phyloP scores from a whole-genome alignment of 2,888 invertebrate genomes.

The Cryptus armator region DNA sequence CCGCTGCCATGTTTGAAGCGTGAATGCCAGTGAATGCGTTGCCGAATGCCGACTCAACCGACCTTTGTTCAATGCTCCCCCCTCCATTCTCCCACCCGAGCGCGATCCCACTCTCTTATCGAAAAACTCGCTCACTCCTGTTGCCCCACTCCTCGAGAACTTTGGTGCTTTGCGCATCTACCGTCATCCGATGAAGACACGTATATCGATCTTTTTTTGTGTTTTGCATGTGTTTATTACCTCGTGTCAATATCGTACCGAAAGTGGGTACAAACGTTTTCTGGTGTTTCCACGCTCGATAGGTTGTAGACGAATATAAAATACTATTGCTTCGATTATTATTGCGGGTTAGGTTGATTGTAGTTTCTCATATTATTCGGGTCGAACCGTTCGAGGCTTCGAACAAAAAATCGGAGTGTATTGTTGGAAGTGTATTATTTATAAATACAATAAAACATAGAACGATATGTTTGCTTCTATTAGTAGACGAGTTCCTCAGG shows the following conservation, averaged over 20 bases:
- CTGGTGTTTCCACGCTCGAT: not conserved
- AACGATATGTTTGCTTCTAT: conserved; percentile 65
- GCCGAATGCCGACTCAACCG: conserved; percentile 75
- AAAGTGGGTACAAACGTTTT: not conserved
- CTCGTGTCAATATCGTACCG: not conserved
- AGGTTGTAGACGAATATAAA: not conserved
- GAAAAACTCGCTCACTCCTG: conserved; percentile 28
- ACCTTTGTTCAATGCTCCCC: conserved; percentile 81
- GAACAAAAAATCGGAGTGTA: not conserved
- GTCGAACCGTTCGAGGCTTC: not conserved
- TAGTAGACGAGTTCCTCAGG: conserved; percentile 63
- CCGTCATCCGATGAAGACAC: not conserved
- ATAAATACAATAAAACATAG: conserved; percentile 23
- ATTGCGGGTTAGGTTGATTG: not conserved
- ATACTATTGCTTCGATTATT: not conserved
- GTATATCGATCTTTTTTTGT: not conserved
- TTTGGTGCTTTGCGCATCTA: not conserved
- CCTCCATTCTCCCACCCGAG: conserved; percentile 34
- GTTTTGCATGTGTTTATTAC: not conserved
- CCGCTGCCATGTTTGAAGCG: conserved; percentile 90
- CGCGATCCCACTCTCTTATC: conserved; percentile 14
- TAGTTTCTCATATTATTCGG: conserved; percentile 8
- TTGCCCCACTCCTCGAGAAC: conserved; percentile 6
- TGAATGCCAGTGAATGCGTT: conserved; percentile 80
- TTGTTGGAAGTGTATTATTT: not conserved